Percentiles rank a stretch among this genome's conserved stretches.
phyloP scores from a whole-genome alignment of 2,797 vertebrate species.

The Macroramphosus scolopax region DNA sequence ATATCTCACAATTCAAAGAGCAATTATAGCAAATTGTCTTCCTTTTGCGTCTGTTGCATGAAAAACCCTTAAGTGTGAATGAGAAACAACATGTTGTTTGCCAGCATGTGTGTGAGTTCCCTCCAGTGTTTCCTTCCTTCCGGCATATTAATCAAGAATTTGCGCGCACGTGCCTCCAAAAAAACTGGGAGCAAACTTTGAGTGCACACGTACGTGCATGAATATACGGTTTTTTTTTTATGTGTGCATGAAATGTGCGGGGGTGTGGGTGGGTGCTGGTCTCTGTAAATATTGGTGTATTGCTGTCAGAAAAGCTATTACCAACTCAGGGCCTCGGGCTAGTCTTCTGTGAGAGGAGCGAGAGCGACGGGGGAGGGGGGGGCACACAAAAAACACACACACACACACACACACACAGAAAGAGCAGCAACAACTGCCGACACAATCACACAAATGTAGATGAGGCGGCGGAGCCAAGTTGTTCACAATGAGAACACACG shows the following conservation, averaged over 20 bases:
- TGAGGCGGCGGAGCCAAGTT: constrained; percentile 43
- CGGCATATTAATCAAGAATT: constrained; percentile 68
- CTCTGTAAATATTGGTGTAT: constrained; percentile 82
- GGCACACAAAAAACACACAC: constrained; percentile 1
- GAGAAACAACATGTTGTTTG: constrained; percentile 66
- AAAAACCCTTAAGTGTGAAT: constrained; percentile 45
- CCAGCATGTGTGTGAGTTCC: constrained; percentile 57
- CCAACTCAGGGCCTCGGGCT: constrained; percentile 71
- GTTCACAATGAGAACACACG: constrained; percentile 70
- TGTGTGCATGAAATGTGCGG: constrained; percentile 59
- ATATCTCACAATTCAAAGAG: constrained; percentile 59
- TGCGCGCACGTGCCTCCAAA: constrained; percentile 12
- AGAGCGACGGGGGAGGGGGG: constrained; percentile 34
- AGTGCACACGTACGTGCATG: constrained; percentile 28
- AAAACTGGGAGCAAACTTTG: constrained; percentile 16
- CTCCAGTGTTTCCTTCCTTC: constrained; percentile 53
- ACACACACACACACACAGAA: constrained; percentile 23
- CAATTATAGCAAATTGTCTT: constrained; percentile 62
- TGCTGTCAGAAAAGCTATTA: constrained; percentile 83
- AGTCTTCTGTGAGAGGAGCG: constrained; percentile 72
- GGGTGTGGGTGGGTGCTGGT: constrained; percentile 66
- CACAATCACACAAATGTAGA: constrained; percentile 58
- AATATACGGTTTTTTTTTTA: constrained; percentile 61
- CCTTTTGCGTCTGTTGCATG: constrained; percentile 43
- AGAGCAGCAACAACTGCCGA: constrained; percentile 38